These are phyloP conservation scores for Mycalesis mineus DNA, from an alignment of 2,888 invertebrate species.

Conservation along the genomic window DNA sequence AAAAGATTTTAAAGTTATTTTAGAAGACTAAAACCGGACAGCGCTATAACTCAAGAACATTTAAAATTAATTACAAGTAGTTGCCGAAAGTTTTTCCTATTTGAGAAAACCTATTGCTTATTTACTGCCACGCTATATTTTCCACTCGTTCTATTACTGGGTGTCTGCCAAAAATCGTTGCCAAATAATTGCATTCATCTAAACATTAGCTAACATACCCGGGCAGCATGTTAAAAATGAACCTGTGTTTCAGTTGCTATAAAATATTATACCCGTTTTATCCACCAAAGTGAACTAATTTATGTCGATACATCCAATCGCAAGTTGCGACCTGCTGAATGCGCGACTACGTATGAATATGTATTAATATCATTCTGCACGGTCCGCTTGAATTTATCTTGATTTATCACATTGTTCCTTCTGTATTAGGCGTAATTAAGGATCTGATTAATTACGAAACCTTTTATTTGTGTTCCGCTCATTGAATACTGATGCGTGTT, in stretches of 20 bases:
- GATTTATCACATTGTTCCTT: constrained; percentile 33
- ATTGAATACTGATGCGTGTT: constrained; percentile 36
- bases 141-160: constrained; percentile 43
- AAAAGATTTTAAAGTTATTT: constrained; percentile 44
- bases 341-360: constrained; percentile 15
- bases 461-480: constrained; percentile 32
- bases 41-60: constrained; percentile 12
- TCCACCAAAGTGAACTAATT: background rate
- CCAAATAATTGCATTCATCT: constrained; percentile 60
- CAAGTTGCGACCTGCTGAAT: constrained; percentile 5
- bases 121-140: constrained; percentile 20
- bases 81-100: constrained; percentile 9
- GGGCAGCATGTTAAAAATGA: constrained; percentile 41
- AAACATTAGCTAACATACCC: constrained; percentile 47
- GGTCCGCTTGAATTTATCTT: constrained; percentile 24
- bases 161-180: constrained; percentile 58
- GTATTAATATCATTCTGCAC: constrained; percentile 15
- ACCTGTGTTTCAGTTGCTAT: constrained; percentile 10
- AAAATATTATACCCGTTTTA: constrained; percentile 8
- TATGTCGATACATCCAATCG: constrained; percentile 13
- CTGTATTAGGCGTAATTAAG: constrained; percentile 34
- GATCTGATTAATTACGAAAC: constrained; percentile 33
- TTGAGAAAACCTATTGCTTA: constrained; percentile 19
- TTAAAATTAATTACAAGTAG: constrained; percentile 16
- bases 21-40: constrained; percentile 14